phyloP scores from a whole-genome alignment of 2,888 invertebrate species.

The Mayetiola destructor region DNA sequence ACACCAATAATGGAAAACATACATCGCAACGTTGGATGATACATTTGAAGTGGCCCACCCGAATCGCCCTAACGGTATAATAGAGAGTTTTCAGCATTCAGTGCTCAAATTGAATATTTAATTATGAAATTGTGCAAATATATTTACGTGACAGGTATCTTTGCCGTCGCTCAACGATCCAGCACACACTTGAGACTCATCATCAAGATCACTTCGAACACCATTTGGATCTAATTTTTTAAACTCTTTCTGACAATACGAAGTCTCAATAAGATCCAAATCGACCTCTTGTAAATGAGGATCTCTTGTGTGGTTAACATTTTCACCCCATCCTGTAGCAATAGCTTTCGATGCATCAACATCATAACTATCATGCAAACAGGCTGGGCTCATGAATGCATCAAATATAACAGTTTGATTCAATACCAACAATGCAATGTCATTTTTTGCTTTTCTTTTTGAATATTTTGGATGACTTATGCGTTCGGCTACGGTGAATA shows the following conservation, averaged over 20 bases:
- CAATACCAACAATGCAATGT: conserved; percentile 27
- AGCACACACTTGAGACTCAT: conserved; percentile 40
- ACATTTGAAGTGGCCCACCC: conserved; percentile 46
- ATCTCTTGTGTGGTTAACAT: conserved; percentile 19
- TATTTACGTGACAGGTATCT: conserved; percentile 37
- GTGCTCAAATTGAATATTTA: not conserved
- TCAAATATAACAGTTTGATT: conserved; percentile 29
- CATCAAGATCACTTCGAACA: conserved; percentile 27
- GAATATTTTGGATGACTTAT: too few relatives aligned
- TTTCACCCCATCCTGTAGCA: conserved; percentile 41
- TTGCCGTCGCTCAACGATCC: conserved; percentile 32
- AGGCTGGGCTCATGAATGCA: conserved; percentile 36
- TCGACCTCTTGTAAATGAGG: too few relatives aligned
- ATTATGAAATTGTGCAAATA: conserved; percentile 22
- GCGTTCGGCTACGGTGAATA: too few relatives aligned
- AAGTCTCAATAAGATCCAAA: conserved; percentile 30
- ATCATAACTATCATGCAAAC: conserved; percentile 28
- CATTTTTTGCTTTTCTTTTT: too few relatives aligned
- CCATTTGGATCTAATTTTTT: conserved; percentile 20
- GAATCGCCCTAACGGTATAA: conserved; percentile 40
- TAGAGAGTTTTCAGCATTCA: not conserved
- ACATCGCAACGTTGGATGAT: conserved; percentile 28
- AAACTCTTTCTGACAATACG: conserved; percentile 27
- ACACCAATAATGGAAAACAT: conserved; percentile 38
- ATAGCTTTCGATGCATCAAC: conserved; percentile 26